Evolutionary conservation across 2,888 invertebrate species (phyloP), one percentile per base, ranked within the genome.

Genomic region (Caenorhabditis becei): DNA sequence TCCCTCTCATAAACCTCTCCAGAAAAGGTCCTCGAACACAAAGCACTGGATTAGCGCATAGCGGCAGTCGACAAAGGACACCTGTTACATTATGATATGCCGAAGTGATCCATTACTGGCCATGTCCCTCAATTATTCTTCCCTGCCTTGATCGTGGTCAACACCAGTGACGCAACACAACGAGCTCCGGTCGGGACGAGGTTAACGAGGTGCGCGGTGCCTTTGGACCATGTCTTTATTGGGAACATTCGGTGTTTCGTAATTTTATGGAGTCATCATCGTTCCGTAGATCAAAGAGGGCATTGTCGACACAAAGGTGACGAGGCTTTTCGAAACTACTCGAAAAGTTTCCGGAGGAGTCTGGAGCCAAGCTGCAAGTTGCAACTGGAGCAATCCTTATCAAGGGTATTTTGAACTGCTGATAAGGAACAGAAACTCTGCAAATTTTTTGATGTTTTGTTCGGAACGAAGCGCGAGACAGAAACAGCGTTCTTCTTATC

Each of bases 131-230:
- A 63, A 63, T 72, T 63, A 63, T 63, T 58, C 28, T 16, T 59
- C 49, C 49, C 28, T 37, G 28, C 26, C 37, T 65, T 23, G 41
- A 32, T 23, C 2, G 11, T 65, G 24, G 23, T 47, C 49, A 35
- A 49, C 47, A 49, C 14, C 26, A 16, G 53, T 75, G 75, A 75
- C 75, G 75, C 66, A 75, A 75, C 66, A 66, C 65, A 41, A 24
- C 16, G 58, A 72, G 72, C 72, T n/a, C 63, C 56, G 65, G 23
- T 5, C 62, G 26, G 53, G 8, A 41, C 41, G 74, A 61, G 75
- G 66, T 75, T 75, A 75, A 75, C 75, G 75, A 75, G 66, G 75
- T 75, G 75, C 75, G 75, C 66, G 53, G 59, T 53, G 44, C 58
- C 66, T 75, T 67, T 35, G 62, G 32, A 51, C 18, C n/a, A 18